Conservation (phyloP, 2,113 vertebrate species). For the Myocastor coypus region DNA sequence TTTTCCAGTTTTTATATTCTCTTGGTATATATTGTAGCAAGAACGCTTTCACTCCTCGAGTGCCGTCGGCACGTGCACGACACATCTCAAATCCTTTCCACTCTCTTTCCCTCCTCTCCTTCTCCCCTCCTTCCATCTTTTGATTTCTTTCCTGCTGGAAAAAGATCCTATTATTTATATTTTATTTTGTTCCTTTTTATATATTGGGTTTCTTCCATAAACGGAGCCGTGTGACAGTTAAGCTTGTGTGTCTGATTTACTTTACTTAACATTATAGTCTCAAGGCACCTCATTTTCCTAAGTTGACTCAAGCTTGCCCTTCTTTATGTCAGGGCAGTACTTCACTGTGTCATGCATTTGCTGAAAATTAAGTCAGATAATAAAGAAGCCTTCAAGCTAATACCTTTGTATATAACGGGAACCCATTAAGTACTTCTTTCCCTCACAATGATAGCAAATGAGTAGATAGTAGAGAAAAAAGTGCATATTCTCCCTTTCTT, state of each 20-base stretch:
- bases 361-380: slow-evolving; percentile 26
- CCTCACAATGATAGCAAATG: background rate
- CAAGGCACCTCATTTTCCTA: background rate
- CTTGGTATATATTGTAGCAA: background rate
- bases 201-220: background rate
- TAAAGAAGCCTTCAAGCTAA: background rate
- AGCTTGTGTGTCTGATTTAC: background rate
- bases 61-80: background rate
- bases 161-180: background rate
- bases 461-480: background rate
- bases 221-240: background rate
- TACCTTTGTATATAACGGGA: background rate
- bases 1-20: background rate
- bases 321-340: background rate
- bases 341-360: slow-evolving; percentile 60
- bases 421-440: background rate
- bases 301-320: background rate
- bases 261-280: background rate
- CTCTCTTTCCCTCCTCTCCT: background rate
- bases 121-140: background rate
- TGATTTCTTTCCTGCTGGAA: background rate
- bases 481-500: background rate
- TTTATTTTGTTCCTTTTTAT: background rate
- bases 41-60: background rate
- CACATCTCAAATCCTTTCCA: background rate